Conservation (phyloP, 1,140 invertebrate species). For the Drosophila ogumai region DNA sequence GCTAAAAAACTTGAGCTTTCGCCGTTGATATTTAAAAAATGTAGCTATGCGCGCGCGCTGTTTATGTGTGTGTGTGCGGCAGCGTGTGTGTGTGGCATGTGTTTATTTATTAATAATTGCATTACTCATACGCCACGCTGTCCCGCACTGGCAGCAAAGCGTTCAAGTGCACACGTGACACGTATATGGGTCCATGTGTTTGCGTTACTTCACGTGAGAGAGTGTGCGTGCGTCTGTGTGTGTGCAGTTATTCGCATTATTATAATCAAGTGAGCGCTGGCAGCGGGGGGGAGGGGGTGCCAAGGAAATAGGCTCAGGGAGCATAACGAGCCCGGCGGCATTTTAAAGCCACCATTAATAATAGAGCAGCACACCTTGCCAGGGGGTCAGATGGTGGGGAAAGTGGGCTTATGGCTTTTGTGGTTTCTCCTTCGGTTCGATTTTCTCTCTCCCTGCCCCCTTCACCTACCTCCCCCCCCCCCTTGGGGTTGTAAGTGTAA, state of each 20-base stretch:
- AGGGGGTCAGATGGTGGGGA: not conserved
- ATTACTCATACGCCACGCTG: constrained; percentile 76
- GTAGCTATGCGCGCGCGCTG: constrained; percentile 1
- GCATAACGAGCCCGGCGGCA: constrained; percentile 47
- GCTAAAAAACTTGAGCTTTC: not conserved
- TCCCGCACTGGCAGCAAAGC: constrained; percentile 39
- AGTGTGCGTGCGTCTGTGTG: not conserved
- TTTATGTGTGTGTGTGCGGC: not conserved
- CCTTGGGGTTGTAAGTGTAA: not conserved
- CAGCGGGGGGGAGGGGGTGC: constrained; percentile 4
- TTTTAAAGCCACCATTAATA: constrained; percentile 67
- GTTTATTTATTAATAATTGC: constrained; percentile 79
- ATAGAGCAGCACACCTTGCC: constrained; percentile 42
- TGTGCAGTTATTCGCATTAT: constrained; percentile 62
- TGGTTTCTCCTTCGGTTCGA: constrained; percentile 65
- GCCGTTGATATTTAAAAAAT: constrained; percentile 2
- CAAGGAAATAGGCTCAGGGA: constrained; percentile 15
- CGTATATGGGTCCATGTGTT: constrained; percentile 22
- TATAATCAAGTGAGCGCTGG: constrained; percentile 53
- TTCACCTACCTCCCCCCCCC: too few relatives aligned
- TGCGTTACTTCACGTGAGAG: constrained; percentile 11
- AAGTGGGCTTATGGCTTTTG: constrained; percentile 42
- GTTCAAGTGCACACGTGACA: constrained; percentile 74
- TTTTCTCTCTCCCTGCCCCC: constrained; percentile 22
- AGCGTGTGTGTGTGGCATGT: constrained; percentile 16